Base-by-base conservation (phyloP, 2,888 invertebrate genomes). In the Parelbella ahira region DNA sequence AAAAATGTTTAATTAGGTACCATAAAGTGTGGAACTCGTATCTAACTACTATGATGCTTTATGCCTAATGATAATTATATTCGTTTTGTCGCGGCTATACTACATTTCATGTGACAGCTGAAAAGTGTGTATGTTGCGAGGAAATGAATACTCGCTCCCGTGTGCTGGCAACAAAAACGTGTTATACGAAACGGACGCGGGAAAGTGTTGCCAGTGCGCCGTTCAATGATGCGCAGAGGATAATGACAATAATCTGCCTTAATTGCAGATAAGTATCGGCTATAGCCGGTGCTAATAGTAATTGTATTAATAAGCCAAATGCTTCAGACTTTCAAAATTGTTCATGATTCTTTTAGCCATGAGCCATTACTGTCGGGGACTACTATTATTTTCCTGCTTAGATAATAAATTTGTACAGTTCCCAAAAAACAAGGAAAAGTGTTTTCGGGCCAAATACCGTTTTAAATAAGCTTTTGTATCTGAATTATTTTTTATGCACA, bases 161-260 rank as follows among this genome's bases (percentile, higher is more conserved):
- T 1, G 36, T n/a, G n/a, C 19, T 36, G 36, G 18, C 21, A 10
- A 33, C 30, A 41, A 41, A 41, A 41, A 41, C 33, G 41, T 41
- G 41, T 41, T 21, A 21, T 28, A 33, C 13, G 27, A 33, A 33
- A n/a, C 19, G 20, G 32, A 27, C 27, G 33, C 33, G 33, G 33
- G 41, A 41, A 41, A 41, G 41, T 41, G 33, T 41, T 41, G 41
- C 41, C 33, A 33, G 33, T n/a, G n/a, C n/a, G n/a, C 27, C 10
- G 25, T 4, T 23, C 39, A 41, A 27, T 41, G 41, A 41, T 33
- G 41, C 41, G 41, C 13, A 15, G 25, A 33, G 41, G 41, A 41
- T 41, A 41, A 41, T 33, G 27, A 33, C 27, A 27, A 41, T 41
- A 27, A 41, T 33, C 41, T 33, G 32, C 25, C 25, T 32, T 39